Base-by-base conservation (phyloP, 2,113 vertebrate genomes). In the Amphilophus citrinellus region DNA sequence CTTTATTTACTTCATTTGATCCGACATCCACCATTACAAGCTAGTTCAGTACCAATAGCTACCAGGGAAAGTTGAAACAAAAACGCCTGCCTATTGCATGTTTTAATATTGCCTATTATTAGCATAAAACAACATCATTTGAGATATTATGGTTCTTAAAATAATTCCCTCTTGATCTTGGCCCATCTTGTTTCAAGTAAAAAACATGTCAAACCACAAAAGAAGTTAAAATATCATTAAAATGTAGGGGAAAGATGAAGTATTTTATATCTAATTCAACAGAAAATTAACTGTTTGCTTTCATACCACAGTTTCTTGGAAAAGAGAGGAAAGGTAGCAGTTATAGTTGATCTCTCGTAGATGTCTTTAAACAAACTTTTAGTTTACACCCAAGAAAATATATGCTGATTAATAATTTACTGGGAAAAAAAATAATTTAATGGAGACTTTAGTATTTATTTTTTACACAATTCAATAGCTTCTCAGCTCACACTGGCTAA, bases 181-280 rank as follows among this genome's bases (percentile, higher is more conserved):
- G 17, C 68, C 47, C 68, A 73, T 71, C 24, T 50, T 30, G 4
- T 53, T 71, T 71, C 17, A 27, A 71, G 44, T 47, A 2, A 35
- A 35, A 71, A 71, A 50, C 42, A 53, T 71, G 66, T 53, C 6
- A 7, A 68, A 68, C 42, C 9, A 50, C 42, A 68, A 68, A 68
- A 50, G 42, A 68, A 68, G 42, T 68, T 68, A 47, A 68, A 68
- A 32, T 71, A 53, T 71, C 10, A 53, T 30, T 71, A 71, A 71
- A 22, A 50, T 71, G 66, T 17, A 30, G 42, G 11, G 44, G 20
- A 4, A 57, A 57, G 39, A 53, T 50, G 24, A 71, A 53, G 15
- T 24, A 32, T 53, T 71, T 53, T 71, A 71, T 53, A 50, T 53
- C 50, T 32, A 53, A 50, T 71, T 53, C 17, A 71, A 24, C 17